Evolutionary conservation across 2,797 vertebrate species (phyloP), one percentile per base, ranked within the genome.

Genomic region (Trachurus trachurus): DNA sequence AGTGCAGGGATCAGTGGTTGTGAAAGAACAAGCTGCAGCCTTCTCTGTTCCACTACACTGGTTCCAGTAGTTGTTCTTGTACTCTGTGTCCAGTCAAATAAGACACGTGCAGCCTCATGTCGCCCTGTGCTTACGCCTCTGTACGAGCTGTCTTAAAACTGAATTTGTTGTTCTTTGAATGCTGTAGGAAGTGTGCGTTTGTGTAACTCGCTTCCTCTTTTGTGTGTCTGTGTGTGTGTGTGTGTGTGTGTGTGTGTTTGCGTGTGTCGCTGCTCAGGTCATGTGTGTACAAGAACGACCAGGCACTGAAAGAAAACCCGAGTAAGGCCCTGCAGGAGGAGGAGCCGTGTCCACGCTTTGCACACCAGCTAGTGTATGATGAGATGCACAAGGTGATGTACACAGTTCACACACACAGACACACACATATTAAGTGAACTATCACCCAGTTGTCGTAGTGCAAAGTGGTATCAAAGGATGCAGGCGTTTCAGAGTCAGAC

Each of bases 281-380:
- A 0, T 93, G 92, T 85, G 82, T 96, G 26, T 99, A 99, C 88
- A 99, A 99, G 91, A 99, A 99, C n/a, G 98, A 99, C 85, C 98
- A 99, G 89, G 96, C 97, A 19, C 95, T 98, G 81, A 99, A 99
- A 86, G 98, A 99, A 80, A 99, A 98, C 92, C 95, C 96, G 6
- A 96, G 93, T 81, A 99, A 99, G 93, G 96, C 96, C 78, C 95
- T 98, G 65, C 98, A 98, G 90, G 98, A 99, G 74, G 98, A 99
- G 87, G 98, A 99, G 81, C 98, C 98, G 0, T 99, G 98, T 84
- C 98, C 98, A 22, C 96, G 98, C 80, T 99, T 99, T 65, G 98
- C 98, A 82, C 98, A 99, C 93, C 98, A 99, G 76, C 95, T 99
- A 81, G 98, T 99, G 19, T 99, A 99, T 0, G 98, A 99, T 76